Conservation (phyloP, 1,140 invertebrate genomes). For the Brachionus sp. region DNA sequence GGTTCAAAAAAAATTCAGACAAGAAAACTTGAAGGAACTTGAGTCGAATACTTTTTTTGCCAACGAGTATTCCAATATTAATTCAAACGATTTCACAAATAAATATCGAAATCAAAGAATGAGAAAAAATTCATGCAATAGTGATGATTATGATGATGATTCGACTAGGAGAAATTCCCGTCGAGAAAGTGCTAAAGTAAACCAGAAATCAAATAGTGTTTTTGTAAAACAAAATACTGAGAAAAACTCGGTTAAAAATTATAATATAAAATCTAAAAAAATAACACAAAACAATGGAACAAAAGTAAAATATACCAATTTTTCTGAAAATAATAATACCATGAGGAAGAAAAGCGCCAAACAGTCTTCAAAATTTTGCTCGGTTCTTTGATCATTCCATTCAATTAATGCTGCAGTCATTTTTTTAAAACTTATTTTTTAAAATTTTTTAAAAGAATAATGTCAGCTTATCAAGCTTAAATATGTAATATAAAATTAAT, state of each 20-base stretch:
- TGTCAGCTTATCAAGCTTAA: neutral
- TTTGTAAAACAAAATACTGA: constrained; percentile 14
- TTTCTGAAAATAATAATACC: neutral
- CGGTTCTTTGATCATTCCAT: neutral
- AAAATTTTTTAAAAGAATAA: neutral
- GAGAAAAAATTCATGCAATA: neutral
- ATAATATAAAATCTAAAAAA: neutral
- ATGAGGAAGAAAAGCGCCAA: neutral
- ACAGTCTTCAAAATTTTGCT: constrained; percentile 38
- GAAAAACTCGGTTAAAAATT: neutral
- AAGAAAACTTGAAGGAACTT: constrained; percentile 7
- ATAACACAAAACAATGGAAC: neutral
- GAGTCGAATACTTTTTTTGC: neutral
- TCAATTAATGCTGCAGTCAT: neutral
- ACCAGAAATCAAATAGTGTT: neutral
- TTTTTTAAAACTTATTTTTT: neutral
- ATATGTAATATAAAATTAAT: neutral
- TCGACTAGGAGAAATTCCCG: neutral
- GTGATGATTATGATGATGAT: neutral
- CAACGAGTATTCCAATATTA: neutral
- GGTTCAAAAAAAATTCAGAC: constrained; percentile 52
- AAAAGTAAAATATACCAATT: neutral
- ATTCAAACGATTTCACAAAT: neutral
- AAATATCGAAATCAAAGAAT: neutral
- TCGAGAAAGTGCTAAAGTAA: neutral